These are phyloP conservation scores for Drosophila sp. DNA, from an alignment of 1,140 invertebrate species.

Conservation along the genomic window DNA sequence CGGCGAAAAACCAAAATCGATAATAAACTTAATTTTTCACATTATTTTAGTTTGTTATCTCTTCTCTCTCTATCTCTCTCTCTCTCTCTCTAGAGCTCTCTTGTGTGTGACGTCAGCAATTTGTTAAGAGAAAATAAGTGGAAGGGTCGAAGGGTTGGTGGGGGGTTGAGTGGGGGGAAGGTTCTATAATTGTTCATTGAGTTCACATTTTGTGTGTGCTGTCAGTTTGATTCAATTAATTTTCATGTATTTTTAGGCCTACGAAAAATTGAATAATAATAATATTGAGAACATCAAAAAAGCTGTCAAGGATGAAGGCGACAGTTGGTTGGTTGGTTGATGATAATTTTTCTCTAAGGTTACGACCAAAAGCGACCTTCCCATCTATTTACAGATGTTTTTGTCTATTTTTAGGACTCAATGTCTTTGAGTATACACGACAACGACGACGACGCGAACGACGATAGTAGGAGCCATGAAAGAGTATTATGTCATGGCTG, in stretches of 20 bases:
- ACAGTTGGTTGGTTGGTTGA: neutral
- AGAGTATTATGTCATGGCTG: conserved; percentile 77
- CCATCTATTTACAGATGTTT: conserved; percentile 54
- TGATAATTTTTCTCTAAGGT: too few relatives aligned
- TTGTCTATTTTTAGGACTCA: conserved; percentile 64
- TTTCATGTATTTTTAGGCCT: conserved; percentile 51
- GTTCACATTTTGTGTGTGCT: conserved; percentile 30
- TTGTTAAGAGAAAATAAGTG: neutral
- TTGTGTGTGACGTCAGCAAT: conserved; percentile 58
- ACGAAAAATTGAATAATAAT: conserved; percentile 33
- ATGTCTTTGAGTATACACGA: conserved; percentile 36
- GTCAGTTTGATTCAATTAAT: conserved; percentile 70
- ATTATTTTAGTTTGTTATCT: conserved; percentile 61
- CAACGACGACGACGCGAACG: conserved; percentile 5
- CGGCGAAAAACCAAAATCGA: conserved; percentile 55
- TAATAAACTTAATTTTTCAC: conserved; percentile 72
- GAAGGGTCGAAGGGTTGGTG: neutral
- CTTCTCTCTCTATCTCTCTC: too few relatives aligned
- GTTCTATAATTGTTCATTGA: conserved; percentile 66
- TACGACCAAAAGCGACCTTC: neutral
- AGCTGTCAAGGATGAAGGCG: conserved; percentile 30
- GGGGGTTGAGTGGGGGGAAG: neutral
- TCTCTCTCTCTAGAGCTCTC: too few relatives aligned
- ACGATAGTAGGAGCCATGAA: conserved; percentile 50
- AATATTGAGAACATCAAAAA: conserved; percentile 32